Base-by-base conservation (phyloP, 2,113 vertebrate species). In the Catharus bicknelli region DNA sequence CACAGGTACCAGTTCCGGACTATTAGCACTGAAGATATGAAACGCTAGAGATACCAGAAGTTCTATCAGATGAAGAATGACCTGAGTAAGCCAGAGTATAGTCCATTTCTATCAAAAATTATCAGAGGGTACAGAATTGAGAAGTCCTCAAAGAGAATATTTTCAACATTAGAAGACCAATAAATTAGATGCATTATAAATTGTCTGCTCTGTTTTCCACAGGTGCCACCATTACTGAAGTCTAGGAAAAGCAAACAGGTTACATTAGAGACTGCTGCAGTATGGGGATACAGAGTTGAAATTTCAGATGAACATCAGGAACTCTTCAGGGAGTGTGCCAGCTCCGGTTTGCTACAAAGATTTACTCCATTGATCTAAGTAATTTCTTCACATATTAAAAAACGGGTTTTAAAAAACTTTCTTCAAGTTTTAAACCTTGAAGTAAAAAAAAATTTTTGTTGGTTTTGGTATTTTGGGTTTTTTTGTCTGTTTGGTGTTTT, bases 201-300 rank as follows among this genome's bases (percentile, higher is more conserved):
- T 81, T 91, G 95, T 95, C 90, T 94, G 96, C 95, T 96, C 76
- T 95, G 95, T 45, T 95, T 95, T 96, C 96, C 96, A 96, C 96
- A 93, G 94, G 93, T 61, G 93, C 64, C 95, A 95, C 93, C 95
- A 96, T 94, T 96, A 95, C 96, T 95, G 93, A 94, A 74, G 91
- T 95, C 94, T 95, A 96, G 96, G 96, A 96, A 96, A 96, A 95
- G 95, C 93, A 96, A 96, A 95, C 76, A 91, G 73, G 95, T 86
- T 77, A 91, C 93, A 91, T 96, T 94, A 96, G 94, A 96, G 86
- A 88, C 59, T 55, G 93, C 93, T 88, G n/a, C 4, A 64, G 32
- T 19, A 38, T 3, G 75, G 89, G 81, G 70, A 68, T 8, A 87
- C 82, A 80, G 91, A 90, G 57, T 5, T 93, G 95, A 91, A 91